These are phyloP conservation scores for Sesamia nonagrioides DNA, from an alignment of 1,140 invertebrate species.

Conservation along the genomic window DNA sequence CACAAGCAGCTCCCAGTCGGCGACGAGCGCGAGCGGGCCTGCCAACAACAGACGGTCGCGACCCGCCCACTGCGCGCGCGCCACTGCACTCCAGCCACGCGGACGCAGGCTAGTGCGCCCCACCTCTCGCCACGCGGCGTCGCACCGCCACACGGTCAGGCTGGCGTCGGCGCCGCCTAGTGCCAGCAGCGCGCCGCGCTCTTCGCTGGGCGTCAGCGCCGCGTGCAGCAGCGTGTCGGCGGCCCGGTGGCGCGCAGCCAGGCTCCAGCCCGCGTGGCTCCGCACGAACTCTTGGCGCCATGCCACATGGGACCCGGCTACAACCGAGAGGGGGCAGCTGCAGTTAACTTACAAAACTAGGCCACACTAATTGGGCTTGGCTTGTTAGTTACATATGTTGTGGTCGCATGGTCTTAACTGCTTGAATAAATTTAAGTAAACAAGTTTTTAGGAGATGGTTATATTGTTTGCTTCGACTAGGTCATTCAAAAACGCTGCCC, in stretches of 20 bases:
- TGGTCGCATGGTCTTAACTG: no score
- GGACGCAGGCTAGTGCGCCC: constrained; percentile 92
- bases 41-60: constrained; percentile 59
- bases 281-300: constrained; percentile 57
- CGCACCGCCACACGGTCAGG: constrained; percentile 45
- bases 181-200: constrained; percentile 49
- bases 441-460: no score
- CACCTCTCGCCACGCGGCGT: constrained; percentile 52
- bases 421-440: no score
- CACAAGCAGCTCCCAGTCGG: constrained; percentile 67
- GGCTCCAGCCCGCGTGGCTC: constrained; percentile 44
- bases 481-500: no score
- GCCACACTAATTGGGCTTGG: no score
- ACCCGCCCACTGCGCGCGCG: constrained; percentile 55
- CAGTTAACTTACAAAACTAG: no score
- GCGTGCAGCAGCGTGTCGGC: constrained; percentile 53
- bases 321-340: background rate
- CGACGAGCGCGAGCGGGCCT: constrained; percentile 61
- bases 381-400: no score
- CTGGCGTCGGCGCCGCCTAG: constrained; percentile 55
- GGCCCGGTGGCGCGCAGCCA: constrained; percentile 37
- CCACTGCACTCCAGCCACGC: constrained; percentile 88
- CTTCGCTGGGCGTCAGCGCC: constrained; percentile 49
- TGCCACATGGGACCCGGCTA: background rate
- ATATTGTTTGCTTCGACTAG: no score